Evolutionary conservation across 2,888 invertebrate species (phyloP), one percentile per base, ranked within the genome.

Genomic region (Macaria liturata): DNA sequence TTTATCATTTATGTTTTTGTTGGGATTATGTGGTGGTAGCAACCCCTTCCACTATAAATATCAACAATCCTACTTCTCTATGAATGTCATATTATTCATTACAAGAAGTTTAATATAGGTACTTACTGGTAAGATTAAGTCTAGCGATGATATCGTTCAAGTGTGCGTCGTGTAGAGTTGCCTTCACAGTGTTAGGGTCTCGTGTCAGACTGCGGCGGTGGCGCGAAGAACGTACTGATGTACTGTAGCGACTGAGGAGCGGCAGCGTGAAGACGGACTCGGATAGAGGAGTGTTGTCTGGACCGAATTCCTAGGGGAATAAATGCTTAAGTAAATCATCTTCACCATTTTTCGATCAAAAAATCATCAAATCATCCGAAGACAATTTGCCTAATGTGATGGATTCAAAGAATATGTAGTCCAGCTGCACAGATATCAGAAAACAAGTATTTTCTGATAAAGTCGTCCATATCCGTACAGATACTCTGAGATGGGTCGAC

Each of bases 181-280:
- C 91, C 31, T 83, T 92, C 3, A 94, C 91, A 5, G 60, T 69
- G 81, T 91, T 57, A 62, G 88, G 80, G 45, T 88, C 79, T 4
- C 71, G 64, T 4, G 61, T 65, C 4, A 86, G 67, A 44, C 84
- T 85, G 59, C 90, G 81, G 1, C 75, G 75, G 56, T 76, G 80
- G 0, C 89, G 76, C 4, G 83, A 78, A 2, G 80, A 72, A 9
- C 72, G 60, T 20, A 53, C 74, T 31, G 51, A 57, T 34, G 69
- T 62, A 65, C 81, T 86, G 62, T 76, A 81, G 54, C 94, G 87
- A 30, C 86, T 89, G 32, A 95, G 88, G 3, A 95, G 83, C 0
- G 95, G 95, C 39, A 95, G 85, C 0, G 95, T 94, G 75, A 95
- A 94, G 72, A 95, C 94, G 51, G 94, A 93, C 76, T 95, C 94